Evolutionary conservation across 2,888 invertebrate genomes (phyloP).

Genomic region (Dusona sp.): DNA sequence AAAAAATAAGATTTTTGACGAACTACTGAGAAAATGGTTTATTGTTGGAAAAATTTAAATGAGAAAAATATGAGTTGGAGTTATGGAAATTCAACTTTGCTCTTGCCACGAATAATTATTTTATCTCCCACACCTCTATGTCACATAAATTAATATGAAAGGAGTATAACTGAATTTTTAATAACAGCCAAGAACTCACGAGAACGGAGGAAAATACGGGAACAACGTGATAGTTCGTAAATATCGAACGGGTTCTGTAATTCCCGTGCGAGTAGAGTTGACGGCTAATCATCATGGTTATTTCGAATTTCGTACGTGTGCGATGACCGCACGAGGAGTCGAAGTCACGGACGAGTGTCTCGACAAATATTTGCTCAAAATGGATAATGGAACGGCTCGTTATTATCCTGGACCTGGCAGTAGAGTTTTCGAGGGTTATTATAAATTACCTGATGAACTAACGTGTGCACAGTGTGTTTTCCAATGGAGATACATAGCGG

Average conservation of each 20-base stretch:
- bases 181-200: slow-evolving; percentile 90
- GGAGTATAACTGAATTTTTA: slow-evolving; percentile 27
- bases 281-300: slow-evolving; percentile 95
- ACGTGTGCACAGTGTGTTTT: slow-evolving; percentile 93
- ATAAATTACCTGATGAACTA: slow-evolving; percentile 87
- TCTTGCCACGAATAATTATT: neutral
- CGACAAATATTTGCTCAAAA: slow-evolving; percentile 88
- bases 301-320: slow-evolving; percentile 94
- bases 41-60: neutral
- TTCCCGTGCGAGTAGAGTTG: slow-evolving; percentile 92
- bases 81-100: neutral
- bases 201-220: slow-evolving; percentile 93
- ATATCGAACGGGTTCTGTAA: slow-evolving; percentile 89
- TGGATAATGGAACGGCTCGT: slow-evolving; percentile 86
- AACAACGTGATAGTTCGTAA: slow-evolving; percentile 93
- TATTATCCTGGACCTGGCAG: slow-evolving; percentile 93
- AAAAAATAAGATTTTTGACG: neutral
- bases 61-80: neutral
- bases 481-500: slow-evolving; percentile 95
- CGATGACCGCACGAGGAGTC: slow-evolving; percentile 87
- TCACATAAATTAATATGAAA: neutral
- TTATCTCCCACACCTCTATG: neutral
- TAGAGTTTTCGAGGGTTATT: slow-evolving; percentile 91
- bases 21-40: neutral
- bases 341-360: slow-evolving; percentile 91